phyloP scores from a whole-genome alignment of 1,140 invertebrate species.

The Musca vetustissima region DNA sequence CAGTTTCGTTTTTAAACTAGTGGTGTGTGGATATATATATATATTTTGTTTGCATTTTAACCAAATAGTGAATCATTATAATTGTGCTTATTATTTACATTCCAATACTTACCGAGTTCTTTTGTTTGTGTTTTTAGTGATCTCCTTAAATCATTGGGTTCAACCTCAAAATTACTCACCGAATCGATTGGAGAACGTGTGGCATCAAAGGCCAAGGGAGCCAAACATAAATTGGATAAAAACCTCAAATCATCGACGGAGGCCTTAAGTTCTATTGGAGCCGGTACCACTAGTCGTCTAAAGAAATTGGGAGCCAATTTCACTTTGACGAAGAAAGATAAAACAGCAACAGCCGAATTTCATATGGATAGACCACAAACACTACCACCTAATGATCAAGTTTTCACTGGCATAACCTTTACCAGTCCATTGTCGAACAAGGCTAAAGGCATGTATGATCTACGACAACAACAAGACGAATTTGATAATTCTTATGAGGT shows the following conservation, averaged over 20 bases:
- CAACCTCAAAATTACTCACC: conserved; percentile 48
- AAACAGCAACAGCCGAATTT: conserved; percentile 19
- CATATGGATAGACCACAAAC: conserved; percentile 44
- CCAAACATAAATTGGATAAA: conserved; percentile 48
- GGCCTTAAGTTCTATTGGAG: conserved; percentile 40
- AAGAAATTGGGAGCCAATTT: conserved; percentile 43
- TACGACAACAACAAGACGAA: neutral
- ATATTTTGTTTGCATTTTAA: no score
- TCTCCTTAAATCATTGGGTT: conserved; percentile 47
- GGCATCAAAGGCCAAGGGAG: conserved; percentile 43
- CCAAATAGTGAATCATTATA: no score
- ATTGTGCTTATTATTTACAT: no score
- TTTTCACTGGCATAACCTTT: conserved; percentile 49
- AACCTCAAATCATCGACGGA: conserved; percentile 49
- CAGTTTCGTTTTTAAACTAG: no score
- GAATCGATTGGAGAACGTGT: conserved; percentile 52
- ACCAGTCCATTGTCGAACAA: conserved; percentile 47
- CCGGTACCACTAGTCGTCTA: conserved; percentile 41
- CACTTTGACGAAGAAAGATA: conserved; percentile 34
- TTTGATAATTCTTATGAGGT: conserved; percentile 44
- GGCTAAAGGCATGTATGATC: conserved; percentile 30
- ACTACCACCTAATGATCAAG: conserved; percentile 45
- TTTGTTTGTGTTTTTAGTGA: conserved; percentile 34
- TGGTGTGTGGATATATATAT: no score
- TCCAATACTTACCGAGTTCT: neutral